Evolutionary conservation across 2,113 vertebrate genomes (phyloP).

Genomic region (Halcyon malimbica): DNA sequence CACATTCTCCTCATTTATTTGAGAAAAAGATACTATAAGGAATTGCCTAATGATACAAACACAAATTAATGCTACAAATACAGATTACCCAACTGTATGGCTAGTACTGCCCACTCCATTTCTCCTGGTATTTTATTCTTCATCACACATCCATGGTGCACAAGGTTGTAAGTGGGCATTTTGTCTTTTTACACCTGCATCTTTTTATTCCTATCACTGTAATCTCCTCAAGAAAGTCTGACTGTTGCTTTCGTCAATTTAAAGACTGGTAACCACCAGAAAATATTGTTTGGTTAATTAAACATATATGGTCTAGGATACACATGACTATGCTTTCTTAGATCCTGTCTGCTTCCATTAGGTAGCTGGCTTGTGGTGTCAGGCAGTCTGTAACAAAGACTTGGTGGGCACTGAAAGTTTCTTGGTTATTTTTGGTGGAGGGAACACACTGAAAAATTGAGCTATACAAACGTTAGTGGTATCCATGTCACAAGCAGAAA

Average conservation of each 20-base stretch:
- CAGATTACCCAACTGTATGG: not conserved
- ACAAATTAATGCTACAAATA: not conserved
- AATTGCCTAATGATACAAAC: not conserved
- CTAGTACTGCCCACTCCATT: not conserved
- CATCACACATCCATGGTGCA: not conserved
- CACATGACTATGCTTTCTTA: not conserved
- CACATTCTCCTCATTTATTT: not conserved
- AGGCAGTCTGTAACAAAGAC: not conserved
- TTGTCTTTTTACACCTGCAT: not conserved
- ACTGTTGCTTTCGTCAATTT: not conserved
- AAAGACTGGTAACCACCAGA: not conserved
- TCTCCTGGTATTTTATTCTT: not conserved
- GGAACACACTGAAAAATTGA: not conserved
- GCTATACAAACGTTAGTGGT: not conserved
- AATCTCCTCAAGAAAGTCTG: not conserved
- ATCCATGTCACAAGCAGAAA: not conserved
- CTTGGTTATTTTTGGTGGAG: not conserved
- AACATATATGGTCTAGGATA: not conserved
- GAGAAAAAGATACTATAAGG: not conserved
- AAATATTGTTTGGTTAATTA: not conserved
- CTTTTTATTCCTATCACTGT: not conserved
- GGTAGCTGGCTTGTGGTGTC: not conserved
- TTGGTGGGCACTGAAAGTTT: not conserved
- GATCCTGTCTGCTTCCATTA: not conserved
- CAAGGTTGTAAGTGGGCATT: not conserved